Evolutionary conservation across 35 echinoderm and acorn worm species (phyloP).

Genomic region (Ptychodera flava): DNA sequence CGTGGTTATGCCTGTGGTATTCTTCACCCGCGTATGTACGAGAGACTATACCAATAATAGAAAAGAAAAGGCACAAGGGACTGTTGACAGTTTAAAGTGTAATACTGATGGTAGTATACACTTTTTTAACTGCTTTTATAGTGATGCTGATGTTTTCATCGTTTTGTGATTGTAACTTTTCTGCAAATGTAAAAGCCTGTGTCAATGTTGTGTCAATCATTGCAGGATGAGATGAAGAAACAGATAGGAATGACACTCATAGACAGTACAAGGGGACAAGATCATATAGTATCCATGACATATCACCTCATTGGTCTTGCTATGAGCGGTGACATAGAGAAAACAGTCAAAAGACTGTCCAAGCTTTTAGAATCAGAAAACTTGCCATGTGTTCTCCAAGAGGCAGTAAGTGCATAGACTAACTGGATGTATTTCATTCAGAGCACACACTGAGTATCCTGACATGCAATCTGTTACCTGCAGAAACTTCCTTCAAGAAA

Average conservation of each 20-base stretch:
- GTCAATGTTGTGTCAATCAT: background rate
- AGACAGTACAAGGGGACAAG: slow-evolving; percentile 55
- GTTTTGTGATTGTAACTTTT: too few relatives aligned
- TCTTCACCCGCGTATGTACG: too few relatives aligned
- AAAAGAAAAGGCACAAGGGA: too few relatives aligned
- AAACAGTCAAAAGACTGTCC: background rate
- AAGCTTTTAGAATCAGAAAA: background rate
- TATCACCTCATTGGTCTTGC: slow-evolving; percentile 69
- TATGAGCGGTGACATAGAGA: slow-evolving; percentile 49
- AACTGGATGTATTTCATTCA: background rate
- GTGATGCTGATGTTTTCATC: too few relatives aligned
- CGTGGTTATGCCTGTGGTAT: too few relatives aligned
- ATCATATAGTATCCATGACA: slow-evolving; percentile 44
- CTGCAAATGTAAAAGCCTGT: too few relatives aligned
- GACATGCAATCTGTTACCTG: too few relatives aligned
- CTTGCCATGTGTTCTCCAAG: slow-evolving; percentile 26
- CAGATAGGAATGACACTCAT: slow-evolving; percentile 73
- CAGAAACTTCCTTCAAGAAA: too few relatives aligned
- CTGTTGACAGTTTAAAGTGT: too few relatives aligned
- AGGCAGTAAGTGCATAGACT: slow-evolving; percentile 52
- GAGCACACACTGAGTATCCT: background rate
- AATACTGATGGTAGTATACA: too few relatives aligned
- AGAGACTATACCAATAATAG: too few relatives aligned
- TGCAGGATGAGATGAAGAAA: slow-evolving; percentile 54
- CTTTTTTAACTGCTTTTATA: too few relatives aligned